Conservation (phyloP, 2,888 invertebrate genomes). For the Crioceris asparagi region DNA sequence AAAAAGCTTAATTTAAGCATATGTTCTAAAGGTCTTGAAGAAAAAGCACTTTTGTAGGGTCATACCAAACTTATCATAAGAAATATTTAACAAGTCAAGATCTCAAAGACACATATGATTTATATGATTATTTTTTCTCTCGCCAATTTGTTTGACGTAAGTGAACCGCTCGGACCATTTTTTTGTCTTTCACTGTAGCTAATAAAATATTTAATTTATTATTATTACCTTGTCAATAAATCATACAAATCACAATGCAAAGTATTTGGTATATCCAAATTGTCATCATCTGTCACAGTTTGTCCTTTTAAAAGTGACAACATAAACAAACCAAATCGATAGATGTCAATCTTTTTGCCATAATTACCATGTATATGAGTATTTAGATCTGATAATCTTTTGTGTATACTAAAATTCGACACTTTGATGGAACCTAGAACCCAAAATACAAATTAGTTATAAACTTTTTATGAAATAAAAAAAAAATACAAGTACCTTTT, state of each 20-base stretch:
- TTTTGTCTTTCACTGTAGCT: no score
- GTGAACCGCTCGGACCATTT: no score
- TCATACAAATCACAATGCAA: constrained; percentile 56
- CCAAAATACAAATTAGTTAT: constrained; percentile 4
- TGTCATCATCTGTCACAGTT: constrained; percentile 33
- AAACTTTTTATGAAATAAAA: no score
- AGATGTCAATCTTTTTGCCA: constrained; percentile 63
- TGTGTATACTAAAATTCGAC: constrained; percentile 61
- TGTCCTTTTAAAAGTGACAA: constrained; percentile 52
- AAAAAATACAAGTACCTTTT: no score
- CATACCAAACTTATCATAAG: no score
- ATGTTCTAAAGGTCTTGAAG: no score
- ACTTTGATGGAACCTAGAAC: constrained; percentile 45
- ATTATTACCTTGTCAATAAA: constrained; percentile 55
- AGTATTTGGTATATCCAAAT: constrained; percentile 48
- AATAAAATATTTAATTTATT: background rate
- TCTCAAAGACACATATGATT: no score
- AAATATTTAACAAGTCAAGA: no score
- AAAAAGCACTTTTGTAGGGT: no score
- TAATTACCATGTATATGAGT: constrained; percentile 34
- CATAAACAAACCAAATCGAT: constrained; percentile 57
- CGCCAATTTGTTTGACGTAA: no score
- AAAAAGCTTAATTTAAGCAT: no score
- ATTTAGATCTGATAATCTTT: constrained; percentile 47
- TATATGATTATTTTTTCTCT: no score